These are phyloP conservation scores for Indicator indicator DNA, from an alignment of 2,113 vertebrate species.

Conservation along the genomic window DNA sequence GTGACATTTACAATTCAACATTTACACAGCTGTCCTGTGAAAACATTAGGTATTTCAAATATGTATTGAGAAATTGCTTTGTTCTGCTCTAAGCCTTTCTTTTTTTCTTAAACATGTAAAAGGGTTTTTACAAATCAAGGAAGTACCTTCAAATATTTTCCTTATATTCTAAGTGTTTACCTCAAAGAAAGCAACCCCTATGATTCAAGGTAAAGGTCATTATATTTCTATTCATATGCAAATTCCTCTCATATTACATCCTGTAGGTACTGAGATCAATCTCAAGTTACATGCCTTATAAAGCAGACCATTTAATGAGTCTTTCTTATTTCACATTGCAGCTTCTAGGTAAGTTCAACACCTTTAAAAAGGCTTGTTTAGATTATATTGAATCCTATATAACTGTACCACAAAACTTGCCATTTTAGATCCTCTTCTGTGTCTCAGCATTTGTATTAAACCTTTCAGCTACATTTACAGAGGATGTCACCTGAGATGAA, in stretches of 20 bases:
- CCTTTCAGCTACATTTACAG: not conserved
- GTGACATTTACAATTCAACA: not conserved
- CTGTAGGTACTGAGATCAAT: not conserved
- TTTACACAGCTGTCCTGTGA: not conserved
- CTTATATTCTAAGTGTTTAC: not conserved
- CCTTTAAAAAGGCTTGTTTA: not conserved
- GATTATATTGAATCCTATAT: not conserved
- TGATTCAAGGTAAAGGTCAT: not conserved
- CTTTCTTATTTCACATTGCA: not conserved
- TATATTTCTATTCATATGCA: not conserved
- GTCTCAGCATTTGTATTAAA: not conserved
- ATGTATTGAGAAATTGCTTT: conserved; percentile 22
- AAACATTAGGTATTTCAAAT: not conserved
- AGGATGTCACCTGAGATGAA: not conserved
- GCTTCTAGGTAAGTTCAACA: not conserved
- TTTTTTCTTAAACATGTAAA: not conserved
- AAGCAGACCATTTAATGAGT: not conserved
- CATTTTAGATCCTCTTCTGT: not conserved
- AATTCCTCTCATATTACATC: not conserved
- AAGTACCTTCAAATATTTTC: not conserved
- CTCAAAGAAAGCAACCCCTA: not conserved
- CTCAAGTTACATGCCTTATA: conserved; percentile 36
- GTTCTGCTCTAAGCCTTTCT: not conserved
- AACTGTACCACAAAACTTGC: not conserved
- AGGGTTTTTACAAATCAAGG: not conserved